Evolutionary conservation across 2,888 invertebrate genomes (phyloP).

Genomic region (Nephrotoma flavescens): DNA sequence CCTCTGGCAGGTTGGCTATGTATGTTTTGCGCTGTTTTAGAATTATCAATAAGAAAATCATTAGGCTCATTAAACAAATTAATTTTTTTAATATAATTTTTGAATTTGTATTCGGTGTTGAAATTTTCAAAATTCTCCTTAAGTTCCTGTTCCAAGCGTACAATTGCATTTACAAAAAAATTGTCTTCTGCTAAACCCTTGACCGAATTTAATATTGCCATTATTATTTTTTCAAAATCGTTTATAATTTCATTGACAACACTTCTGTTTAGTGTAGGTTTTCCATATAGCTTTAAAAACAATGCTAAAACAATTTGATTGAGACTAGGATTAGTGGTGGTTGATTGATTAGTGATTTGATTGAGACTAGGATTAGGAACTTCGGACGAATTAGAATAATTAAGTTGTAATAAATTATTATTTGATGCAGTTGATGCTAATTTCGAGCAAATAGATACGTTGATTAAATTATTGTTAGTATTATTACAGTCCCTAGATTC

Average conservation of each 20-base stretch:
- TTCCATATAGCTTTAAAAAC: not conserved
- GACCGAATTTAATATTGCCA: not conserved
- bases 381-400: not conserved
- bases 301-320: not conserved
- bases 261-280: not conserved
- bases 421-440: not conserved
- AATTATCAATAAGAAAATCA: constrained; percentile 1
- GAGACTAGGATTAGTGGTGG: not conserved
- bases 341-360: not conserved
- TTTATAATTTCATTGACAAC: not conserved
- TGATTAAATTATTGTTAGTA: not conserved
- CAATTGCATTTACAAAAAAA: not conserved
- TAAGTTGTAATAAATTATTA: not conserved
- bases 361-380: not conserved
- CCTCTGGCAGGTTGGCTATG: not conserved
- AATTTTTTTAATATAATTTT: not conserved
- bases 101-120: constrained; percentile 5
- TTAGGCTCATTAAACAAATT: not conserved
- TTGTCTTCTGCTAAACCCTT: not conserved
- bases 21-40: not conserved
- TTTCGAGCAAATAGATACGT: not conserved
- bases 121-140: not conserved
- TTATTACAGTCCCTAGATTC: not conserved
- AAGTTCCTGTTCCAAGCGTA: not conserved
- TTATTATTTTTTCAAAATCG: not conserved